Conservation (phyloP, 2,113 vertebrate species). For the Echinops telfairi region DNA sequence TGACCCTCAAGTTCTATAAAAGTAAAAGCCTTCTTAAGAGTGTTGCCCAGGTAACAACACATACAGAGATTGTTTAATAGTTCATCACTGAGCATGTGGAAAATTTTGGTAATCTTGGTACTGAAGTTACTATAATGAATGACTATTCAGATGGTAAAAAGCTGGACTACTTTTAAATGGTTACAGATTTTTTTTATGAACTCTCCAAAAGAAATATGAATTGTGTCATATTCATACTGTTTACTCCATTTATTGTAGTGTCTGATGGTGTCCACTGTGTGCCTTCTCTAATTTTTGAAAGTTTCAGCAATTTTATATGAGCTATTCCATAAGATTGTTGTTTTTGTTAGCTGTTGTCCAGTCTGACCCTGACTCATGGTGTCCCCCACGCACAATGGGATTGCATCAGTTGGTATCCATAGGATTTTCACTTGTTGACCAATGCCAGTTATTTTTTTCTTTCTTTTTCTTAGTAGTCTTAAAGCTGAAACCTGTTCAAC, state of each 20-base stretch:
- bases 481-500: neutral
- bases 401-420: neutral
- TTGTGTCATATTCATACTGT: slow-evolving; percentile 36
- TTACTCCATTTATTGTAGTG: slow-evolving; percentile 53
- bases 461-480: neutral
- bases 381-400: neutral
- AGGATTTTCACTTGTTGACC: neutral
- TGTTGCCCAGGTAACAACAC: slow-evolving; percentile 71
- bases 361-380: neutral
- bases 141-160: slow-evolving; percentile 66
- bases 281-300: slow-evolving; percentile 51
- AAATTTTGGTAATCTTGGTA: slow-evolving; percentile 75
- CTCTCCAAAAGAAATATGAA: neutral
- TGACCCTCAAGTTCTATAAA: slow-evolving; percentile 61
- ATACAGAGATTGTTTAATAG: slow-evolving; percentile 57
- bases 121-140: slow-evolving; percentile 69
- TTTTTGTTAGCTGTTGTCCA: neutral
- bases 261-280: neutral
- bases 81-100: slow-evolving; percentile 56
- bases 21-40: slow-evolving; percentile 54
- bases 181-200: slow-evolving; percentile 35
- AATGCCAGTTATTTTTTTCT: neutral
- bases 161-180: slow-evolving; percentile 28
- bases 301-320: slow-evolving; percentile 37
- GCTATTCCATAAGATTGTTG: neutral